Percentiles rank a stretch among this genome's conserved stretches.
These are phyloP conservation scores for Drosophila bunnanda DNA, from an alignment of 2,888 invertebrate species.

Conservation along the genomic window DNA sequence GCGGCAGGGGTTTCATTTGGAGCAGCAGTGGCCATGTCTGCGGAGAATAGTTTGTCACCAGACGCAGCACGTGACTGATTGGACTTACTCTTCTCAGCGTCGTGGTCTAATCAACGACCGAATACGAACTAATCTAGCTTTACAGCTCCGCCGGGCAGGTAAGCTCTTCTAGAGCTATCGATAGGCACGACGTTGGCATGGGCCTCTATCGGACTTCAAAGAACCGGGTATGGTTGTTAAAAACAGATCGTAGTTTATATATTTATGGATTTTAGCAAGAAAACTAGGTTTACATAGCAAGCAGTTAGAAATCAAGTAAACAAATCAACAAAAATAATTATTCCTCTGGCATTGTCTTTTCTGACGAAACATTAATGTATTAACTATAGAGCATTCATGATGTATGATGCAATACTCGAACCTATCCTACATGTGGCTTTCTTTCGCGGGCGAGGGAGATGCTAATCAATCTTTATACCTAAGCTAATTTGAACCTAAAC, in stretches of 20 bases:
- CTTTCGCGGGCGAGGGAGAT: constrained; percentile 14
- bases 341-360: constrained; percentile 14
- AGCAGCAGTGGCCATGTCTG: constrained; percentile 30
- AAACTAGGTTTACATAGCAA: constrained; percentile 16
- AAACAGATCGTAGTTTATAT: constrained; percentile 27
- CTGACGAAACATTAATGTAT: constrained; percentile 18
- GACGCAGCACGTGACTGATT: not conserved
- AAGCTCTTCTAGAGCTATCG: constrained; percentile 10
- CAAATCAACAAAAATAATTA: constrained; percentile 53
- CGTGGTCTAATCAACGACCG: not conserved
- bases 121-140: constrained; percentile 10
- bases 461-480: constrained; percentile 26
- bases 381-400: constrained; percentile 26
- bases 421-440: constrained; percentile 26
- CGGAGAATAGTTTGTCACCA: not conserved
- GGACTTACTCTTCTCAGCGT: not conserved
- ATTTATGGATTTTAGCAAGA: constrained; percentile 1
- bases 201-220: constrained; percentile 21
- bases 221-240: not conserved
- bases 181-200: constrained; percentile 9
- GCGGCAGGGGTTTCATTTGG: constrained; percentile 53
- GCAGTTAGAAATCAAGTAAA: constrained; percentile 40
- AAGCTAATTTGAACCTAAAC: constrained; percentile 28
- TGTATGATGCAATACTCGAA: constrained; percentile 14
- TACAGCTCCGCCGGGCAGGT: not conserved